Conservation (phyloP, 2,113 vertebrate genomes). For the Ploceus nigricollis region DNA sequence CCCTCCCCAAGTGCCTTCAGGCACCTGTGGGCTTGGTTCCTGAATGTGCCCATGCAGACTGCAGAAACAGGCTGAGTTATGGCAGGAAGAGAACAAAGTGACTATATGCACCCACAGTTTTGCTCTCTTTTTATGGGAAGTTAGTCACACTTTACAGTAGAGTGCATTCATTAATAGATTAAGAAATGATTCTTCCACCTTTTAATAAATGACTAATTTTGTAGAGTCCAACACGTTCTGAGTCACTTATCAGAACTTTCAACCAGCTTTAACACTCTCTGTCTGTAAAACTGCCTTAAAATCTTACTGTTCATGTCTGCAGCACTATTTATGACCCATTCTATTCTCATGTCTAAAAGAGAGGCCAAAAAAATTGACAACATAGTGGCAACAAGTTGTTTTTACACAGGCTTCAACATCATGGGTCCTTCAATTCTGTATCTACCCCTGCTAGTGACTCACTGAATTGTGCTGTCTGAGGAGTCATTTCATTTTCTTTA, state of each 20-base stretch:
- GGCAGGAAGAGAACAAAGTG: background rate
- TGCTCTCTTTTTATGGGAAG: conserved; percentile 19
- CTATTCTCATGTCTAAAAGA: background rate
- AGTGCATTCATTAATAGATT: conserved; percentile 34
- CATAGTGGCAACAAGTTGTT: background rate
- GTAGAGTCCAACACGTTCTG: background rate
- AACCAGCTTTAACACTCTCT: background rate
- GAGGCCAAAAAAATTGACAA: background rate
- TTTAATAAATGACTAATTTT: conserved; percentile 49
- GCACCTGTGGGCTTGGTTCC: background rate
- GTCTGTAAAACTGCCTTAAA: background rate
- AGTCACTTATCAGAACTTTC: background rate
- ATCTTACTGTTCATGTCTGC: background rate
- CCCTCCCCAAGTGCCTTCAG: background rate
- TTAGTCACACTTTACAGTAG: conserved; percentile 21
- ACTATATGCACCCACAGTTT: background rate
- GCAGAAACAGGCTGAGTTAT: background rate
- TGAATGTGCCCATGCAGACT: background rate
- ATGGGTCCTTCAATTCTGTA: background rate
- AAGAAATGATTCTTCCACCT: conserved; percentile 28
- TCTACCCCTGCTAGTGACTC: background rate
- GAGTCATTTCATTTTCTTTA: background rate
- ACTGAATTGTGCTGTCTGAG: background rate
- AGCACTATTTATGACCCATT: background rate
- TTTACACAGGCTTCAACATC: background rate